Evolutionary conservation across 2,888 invertebrate genomes (phyloP), one percentile per base, ranked within the genome.

Genomic region (Drosophila flavopinicola): DNA sequence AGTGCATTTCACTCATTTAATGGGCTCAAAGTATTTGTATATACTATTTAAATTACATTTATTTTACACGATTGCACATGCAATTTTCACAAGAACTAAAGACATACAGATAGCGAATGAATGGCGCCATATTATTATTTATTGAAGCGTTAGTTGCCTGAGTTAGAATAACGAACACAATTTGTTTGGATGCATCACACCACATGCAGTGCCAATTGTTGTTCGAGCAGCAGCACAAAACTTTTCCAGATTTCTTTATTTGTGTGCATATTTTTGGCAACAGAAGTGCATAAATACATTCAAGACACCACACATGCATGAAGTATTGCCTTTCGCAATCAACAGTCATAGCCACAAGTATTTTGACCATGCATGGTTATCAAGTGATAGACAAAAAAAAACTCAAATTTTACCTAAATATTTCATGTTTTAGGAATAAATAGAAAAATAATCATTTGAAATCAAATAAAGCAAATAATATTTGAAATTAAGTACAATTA

Each of bases 41-140:
- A 70, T 60, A 74, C 61, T n/a, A n/a, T n/a, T n/a, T n/a, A 79
- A 76, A 74, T 79, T 13, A 42, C 63, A 75, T 71, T 69, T 52
- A 67, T 86, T 74, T 83, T 71, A 63, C 66, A 66, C 74, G 65
- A 74, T 57, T 78, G 65, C 79, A 71, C 65, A 69, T 66, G 49
- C 68, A 75, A 70, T 57, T 73, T 69, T 41, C 53, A 66, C 39
- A 57, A n/a, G 24, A 6, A 25, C 38, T 45, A 24, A 6, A 7
- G 38, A 5, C 29, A 15, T 38, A 20, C 13, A 13, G 11, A 52
- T 25, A 20, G 15, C 20, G 44, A 23, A 11, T 29, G 29, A n/a
- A n/a, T 45, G 38, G 51, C 54, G 51, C 32, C 42, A 57, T 45
- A 41, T 57, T 61, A 57, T 83, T 76, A 78, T 83, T 85, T 83